Conservation (phyloP, 2,797 vertebrate genomes). For the Sardinella longiceps region DNA sequence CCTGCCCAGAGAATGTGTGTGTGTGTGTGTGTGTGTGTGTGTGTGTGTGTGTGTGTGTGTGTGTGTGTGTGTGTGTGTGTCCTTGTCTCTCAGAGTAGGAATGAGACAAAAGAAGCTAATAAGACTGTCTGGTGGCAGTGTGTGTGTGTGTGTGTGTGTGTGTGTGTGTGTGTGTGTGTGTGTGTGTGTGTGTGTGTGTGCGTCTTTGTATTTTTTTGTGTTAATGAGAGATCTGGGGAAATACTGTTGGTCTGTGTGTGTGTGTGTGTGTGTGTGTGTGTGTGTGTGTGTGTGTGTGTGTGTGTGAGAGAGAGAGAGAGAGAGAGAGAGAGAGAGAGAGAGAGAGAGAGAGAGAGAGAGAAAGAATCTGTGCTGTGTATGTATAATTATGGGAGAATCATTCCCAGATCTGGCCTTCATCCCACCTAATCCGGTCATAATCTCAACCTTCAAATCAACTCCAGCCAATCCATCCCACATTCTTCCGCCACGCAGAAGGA, state of each 20-base stretch:
- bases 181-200: too few species aligned
- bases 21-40: constrained; percentile 33
- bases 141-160: background rate
- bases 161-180: constrained; percentile 1
- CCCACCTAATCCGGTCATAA: background rate
- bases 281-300: background rate
- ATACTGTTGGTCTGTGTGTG: constrained; percentile 11
- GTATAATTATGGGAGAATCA: background rate
- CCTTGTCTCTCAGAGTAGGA: constrained; percentile 16
- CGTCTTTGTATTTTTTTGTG: too few species aligned
- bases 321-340: background rate
- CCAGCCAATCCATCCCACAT: background rate
- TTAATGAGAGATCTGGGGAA: constrained; percentile 18
- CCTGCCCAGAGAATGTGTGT: constrained; percentile 16
- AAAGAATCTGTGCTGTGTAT: background rate
- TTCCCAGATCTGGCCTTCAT: background rate
- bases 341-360: constrained; percentile 19
- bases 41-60: constrained; percentile 19
- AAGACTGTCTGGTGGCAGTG: constrained; percentile 23
- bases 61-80: constrained; percentile 31
- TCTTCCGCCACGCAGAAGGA: background rate
- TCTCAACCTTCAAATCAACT: background rate
- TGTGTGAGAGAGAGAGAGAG: background rate
- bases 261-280: constrained; percentile 29
- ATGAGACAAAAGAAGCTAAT: background rate